These are phyloP conservation scores for Tiliacea aurago DNA, from an alignment of 2,888 invertebrate genomes.

Conservation along the genomic window DNA sequence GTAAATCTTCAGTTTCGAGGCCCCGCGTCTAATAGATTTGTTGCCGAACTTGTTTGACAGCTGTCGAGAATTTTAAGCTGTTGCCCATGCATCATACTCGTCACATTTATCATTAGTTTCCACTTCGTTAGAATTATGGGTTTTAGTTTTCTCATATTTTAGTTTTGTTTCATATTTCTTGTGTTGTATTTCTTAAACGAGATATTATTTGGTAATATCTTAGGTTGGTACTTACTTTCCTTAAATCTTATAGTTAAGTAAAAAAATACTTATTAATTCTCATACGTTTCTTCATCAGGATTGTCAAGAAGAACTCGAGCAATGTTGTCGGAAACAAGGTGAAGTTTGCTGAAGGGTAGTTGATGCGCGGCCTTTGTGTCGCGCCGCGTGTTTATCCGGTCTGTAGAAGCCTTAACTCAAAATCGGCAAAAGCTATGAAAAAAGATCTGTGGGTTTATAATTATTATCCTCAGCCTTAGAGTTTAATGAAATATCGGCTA, in stretches of 20 bases:
- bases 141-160: conserved; percentile 26
- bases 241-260: background rate
- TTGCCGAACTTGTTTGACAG: conserved; percentile 62
- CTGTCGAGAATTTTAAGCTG: conserved; percentile 59
- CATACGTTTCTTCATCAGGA: background rate
- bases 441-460: background rate
- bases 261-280: background rate
- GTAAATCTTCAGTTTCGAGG: conserved; percentile 42
- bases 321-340: background rate
- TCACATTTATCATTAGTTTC: conserved; percentile 51
- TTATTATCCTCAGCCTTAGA: background rate
- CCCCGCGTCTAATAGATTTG: conserved; percentile 53
- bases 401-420: too few relatives aligned
- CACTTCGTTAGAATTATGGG: conserved; percentile 43
- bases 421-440: background rate
- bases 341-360: background rate
- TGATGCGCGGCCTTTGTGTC: too few relatives aligned
- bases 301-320: background rate
- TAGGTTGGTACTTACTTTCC: background rate
- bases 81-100: conserved; percentile 40
- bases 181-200: background rate
- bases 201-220: background rate
- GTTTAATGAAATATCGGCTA: background rate
- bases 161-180: conserved; percentile 34
- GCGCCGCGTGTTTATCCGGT: too few relatives aligned